Conservation (phyloP, 2,797 vertebrate genomes). For the Triplophysa bombifrons region DNA sequence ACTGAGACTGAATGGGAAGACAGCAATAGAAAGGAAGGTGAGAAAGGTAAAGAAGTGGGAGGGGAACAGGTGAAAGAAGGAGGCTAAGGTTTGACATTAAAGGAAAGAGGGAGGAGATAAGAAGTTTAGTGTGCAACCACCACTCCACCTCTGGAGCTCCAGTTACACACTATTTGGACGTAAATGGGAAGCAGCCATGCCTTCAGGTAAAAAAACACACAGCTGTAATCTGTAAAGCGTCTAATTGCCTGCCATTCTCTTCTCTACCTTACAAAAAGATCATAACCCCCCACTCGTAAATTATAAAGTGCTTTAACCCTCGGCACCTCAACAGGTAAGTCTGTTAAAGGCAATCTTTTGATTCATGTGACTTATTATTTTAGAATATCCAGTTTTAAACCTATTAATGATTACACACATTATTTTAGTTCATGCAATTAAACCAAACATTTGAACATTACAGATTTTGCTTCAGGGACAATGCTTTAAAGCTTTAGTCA, state of each 20-base stretch:
- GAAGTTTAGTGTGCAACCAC: conserved; percentile 64
- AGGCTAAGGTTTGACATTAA: conserved; percentile 53
- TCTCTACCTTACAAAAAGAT: background rate
- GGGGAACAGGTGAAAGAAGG: conserved; percentile 46
- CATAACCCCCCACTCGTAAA: conserved; percentile 1
- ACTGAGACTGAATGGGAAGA: conserved; percentile 88
- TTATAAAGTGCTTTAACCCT: background rate
- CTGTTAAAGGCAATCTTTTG: background rate
- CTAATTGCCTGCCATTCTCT: conserved; percentile 5
- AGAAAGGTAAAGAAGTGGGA: conserved; percentile 48
- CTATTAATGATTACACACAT: background rate
- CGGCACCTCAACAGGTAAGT: background rate
- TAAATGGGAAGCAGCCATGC: conserved; percentile 72
- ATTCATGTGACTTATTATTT: background rate
- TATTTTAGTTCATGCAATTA: background rate
- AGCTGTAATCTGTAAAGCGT: conserved; percentile 61
- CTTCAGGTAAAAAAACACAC: conserved; percentile 68
- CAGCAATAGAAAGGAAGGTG: conserved; percentile 50
- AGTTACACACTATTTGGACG: conserved; percentile 79
- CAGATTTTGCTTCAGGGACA: no score
- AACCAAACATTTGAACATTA: background rate
- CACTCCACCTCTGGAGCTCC: conserved; percentile 75
- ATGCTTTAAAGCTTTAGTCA: no score
- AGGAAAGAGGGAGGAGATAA: conserved; percentile 51
- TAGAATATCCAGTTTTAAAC: background rate